Base-by-base conservation (phyloP, 2,888 invertebrate species). In the Saturnia japonica region DNA sequence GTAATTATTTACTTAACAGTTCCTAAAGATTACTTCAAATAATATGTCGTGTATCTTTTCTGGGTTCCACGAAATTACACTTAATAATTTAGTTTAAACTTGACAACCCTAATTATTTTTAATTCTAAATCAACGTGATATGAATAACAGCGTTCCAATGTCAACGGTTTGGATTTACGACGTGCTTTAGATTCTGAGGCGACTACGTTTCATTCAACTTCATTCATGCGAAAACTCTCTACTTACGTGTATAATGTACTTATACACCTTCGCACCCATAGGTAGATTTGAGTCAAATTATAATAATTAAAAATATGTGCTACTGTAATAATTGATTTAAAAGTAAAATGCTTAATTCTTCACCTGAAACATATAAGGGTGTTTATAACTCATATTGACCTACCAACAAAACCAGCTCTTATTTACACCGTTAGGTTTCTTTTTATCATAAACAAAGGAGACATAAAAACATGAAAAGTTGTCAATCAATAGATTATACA, bases 121-220 rank as follows among this genome's bases (percentile, higher is more conserved):
- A 28, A 19, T 68, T 43, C 28, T 67, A 54, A 57, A 25, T 45
- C 64, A 57, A 72, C 72, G 84, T 83, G 85, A 71, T 69, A 68
- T 72, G 85, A 84, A 85, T 87, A 72, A 74, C 72, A 68, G 71
- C 74, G 72, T 74, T 81, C 79, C 84, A 86, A 82, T 85, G 83
- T 74, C 83, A 79, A 74, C 68, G 51, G 68, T 34, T 70, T n/a
- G 54, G 54, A 70, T 70, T 70, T 67, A 67, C 70, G 67, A 67
- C 66, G 51, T 43, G 25, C 25, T 60, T 70, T 67, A 70, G 42
- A 70, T 70, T 40, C 70, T 66, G 47, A 42, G 40, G 43, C 43
- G 70, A 43, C 67, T 66, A 11, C 34, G 70, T 42, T 67, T 67
- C 67, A 67, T 62, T 69, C 69, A 69, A 62, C 60, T 60, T 45